Base-by-base conservation (phyloP, 1,140 invertebrate genomes). In the Chironomus tepperi region DNA sequence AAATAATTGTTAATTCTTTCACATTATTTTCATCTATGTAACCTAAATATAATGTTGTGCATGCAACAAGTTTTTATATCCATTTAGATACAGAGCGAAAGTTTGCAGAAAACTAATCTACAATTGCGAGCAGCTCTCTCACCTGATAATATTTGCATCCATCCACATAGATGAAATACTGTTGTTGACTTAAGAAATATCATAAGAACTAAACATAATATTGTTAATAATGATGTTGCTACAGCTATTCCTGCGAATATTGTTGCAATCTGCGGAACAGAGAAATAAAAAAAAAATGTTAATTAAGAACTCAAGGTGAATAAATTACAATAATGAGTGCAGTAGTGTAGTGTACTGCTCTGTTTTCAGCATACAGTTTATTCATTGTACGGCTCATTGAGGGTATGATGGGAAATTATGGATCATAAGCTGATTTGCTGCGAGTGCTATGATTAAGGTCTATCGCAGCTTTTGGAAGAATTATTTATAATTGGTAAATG, bases 61-160 rank as follows among this genome's bases (percentile, higher is more conserved):
- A 57, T 57, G 47, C 47, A 57, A 57, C 47, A n/a, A 57, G 47
- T 57, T 57, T 57, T 57, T 57, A n/a, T 57, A 47, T 47, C n/a
- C 9, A 57, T 57, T 57, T 57, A n/a, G 15, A 57, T 47, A 15
- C 47, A 57, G 12, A 57, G 47, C 47, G n/a, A 57, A 57, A 34
- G 24, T 34, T 34, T 34, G 5, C 24, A 34, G 19, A 2, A 75
- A 21, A 72, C 2, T 70, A 74, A n/a, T 57, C 7, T 57, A 3
- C 3, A 0, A 74, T 73, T 73, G 42, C 57, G 47, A 75, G 43
- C 74, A 57, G 5, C 24, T 34, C 24, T 84, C 87, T 87, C 84
- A 98, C 97, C 95, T 83, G 95, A 96, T 77, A 97, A 84, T 9
- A 96, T 84, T 84, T 98, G 96, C 84, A 98, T 87, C 93, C 93